Evolutionary conservation across 1,140 invertebrate species (phyloP).

Genomic region (Saccostrea echinata): DNA sequence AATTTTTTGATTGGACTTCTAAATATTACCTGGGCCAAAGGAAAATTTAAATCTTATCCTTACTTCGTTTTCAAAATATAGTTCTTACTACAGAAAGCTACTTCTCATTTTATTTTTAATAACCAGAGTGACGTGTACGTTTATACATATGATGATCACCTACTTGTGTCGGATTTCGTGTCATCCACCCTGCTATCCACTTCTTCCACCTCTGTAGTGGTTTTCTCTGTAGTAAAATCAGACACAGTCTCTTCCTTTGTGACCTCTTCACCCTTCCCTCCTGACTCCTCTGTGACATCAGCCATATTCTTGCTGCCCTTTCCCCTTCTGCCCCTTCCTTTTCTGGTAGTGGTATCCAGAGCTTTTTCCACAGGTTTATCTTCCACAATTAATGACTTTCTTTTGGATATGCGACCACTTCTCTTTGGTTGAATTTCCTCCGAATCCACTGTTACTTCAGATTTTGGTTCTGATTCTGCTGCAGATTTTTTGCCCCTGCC

Average conservation of each 20-base stretch:
- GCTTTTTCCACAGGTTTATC: background rate
- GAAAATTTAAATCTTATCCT: too few species aligned
- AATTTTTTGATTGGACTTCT: too few species aligned
- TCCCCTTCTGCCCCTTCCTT: background rate
- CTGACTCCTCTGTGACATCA: background rate
- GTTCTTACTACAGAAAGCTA: background rate
- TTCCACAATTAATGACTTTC: background rate
- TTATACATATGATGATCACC: background rate
- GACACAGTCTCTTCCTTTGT: background rate
- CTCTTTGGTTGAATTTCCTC: conserved; percentile 8
- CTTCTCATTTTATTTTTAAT: background rate
- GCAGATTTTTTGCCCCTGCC: background rate
- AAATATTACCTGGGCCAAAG: too few species aligned
- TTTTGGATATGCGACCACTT: conserved; percentile 12
- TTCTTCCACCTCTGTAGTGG: background rate
- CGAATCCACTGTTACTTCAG: too few species aligned
- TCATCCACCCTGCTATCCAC: background rate
- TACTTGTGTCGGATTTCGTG: background rate
- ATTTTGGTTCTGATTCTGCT: background rate
- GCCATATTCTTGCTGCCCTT: background rate
- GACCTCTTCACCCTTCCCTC: background rate
- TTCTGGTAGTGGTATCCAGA: conserved; percentile 17
- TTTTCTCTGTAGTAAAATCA: background rate
- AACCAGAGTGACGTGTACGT: background rate
- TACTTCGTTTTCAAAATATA: background rate